A percentile compares a stretch with the other conserved stretches of the same genome.
Evolutionary conservation across 2,888 invertebrate genomes (phyloP).

Genomic region (Hyles lineata): DNA sequence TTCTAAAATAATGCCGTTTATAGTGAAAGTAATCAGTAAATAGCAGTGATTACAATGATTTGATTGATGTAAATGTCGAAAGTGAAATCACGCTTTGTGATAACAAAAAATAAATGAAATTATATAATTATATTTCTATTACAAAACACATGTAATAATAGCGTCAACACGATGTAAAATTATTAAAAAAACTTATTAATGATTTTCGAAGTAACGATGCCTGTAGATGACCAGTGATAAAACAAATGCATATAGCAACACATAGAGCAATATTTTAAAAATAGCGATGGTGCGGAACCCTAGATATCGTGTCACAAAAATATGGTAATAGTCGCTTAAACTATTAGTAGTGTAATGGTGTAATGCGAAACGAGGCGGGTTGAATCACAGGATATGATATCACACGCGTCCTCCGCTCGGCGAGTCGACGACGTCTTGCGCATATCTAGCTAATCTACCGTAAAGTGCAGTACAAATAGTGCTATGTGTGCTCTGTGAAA

Average conservation of each 20-base stretch:
- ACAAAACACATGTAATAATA: too few relatives aligned
- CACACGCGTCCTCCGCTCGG: conserved; percentile 64
- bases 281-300: background rate
- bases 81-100: background rate
- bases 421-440: conserved; percentile 63
- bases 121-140: too few relatives aligned
- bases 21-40: background rate
- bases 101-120: background rate
- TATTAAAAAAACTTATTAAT: background rate
- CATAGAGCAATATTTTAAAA: background rate
- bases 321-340: conserved; percentile 74
- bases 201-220: background rate
- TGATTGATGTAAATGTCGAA: background rate
- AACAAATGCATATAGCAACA: background rate
- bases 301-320: conserved; percentile 46
- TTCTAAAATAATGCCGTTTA: background rate
- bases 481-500: conserved; percentile 29
- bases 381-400: conserved; percentile 79
- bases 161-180: too few relatives aligned
- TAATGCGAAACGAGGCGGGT: conserved; percentile 54
- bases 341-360: conserved; percentile 64
- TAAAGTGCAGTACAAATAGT: conserved; percentile 69
- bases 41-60: background rate
- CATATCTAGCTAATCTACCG: conserved; percentile 62
- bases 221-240: background rate